Percentiles rank a stretch among this genome's conserved stretches.
Evolutionary conservation across 2,888 invertebrate genomes (phyloP).

Genomic region (Lymantria monacha): DNA sequence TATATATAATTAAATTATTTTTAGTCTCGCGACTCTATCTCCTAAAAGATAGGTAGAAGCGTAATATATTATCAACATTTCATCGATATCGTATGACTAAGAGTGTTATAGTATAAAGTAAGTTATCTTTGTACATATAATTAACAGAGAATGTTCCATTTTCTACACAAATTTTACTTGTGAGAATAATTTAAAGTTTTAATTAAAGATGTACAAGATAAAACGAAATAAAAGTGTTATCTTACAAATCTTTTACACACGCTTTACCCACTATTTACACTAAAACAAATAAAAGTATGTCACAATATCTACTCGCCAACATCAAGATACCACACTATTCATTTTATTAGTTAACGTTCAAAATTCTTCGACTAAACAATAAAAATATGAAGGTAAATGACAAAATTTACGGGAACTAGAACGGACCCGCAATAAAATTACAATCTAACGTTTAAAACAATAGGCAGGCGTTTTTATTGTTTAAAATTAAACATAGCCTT

Average conservation of each 20-base stretch:
- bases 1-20: too few species aligned
- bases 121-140: neutral
- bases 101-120: neutral
- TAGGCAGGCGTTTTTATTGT: conserved; percentile 27
- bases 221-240: conserved; percentile 8
- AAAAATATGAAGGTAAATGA: conserved; percentile 14
- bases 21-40: too few species aligned
- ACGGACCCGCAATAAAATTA: conserved; percentile 26
- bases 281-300: conserved; percentile 17
- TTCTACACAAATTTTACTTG: neutral
- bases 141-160: neutral
- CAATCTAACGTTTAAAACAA: conserved; percentile 30
- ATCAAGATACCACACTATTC: neutral
- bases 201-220: conserved; percentile 3
- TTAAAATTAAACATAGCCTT: conserved; percentile 19
- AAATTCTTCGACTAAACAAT: neutral
- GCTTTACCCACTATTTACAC: conserved; percentile 6
- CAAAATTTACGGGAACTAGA: conserved; percentile 34
- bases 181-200: neutral
- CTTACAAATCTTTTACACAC: conserved; percentile 20
- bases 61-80: too few species aligned
- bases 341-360: too few species aligned
- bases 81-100: too few species aligned
- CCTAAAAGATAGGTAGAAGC: too few species aligned
- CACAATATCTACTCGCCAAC: conserved; percentile 13